Percentiles rank a stretch among this genome's conserved stretches.
Conservation (phyloP, 2,888 invertebrate species). For the Trachelus stipa region DNA sequence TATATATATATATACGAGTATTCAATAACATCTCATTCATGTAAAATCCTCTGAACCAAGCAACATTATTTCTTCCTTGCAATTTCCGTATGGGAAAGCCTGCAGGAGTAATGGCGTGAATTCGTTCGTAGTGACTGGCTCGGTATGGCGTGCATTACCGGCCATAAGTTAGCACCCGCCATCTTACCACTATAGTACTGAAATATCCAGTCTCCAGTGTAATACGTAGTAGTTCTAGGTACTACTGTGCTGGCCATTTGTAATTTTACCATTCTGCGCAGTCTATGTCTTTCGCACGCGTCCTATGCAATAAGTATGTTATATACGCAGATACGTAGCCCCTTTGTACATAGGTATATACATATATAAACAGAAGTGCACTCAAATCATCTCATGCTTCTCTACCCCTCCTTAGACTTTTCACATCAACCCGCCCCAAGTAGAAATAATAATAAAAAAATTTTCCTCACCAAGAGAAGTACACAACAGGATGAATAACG, state of each 20-base stretch:
- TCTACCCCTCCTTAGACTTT: no score
- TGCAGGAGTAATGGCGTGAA: background rate
- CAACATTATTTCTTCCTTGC: constrained; percentile 7
- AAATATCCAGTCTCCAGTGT: constrained; percentile 1
- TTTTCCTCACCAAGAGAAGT: background rate
- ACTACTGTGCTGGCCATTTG: background rate
- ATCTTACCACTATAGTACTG: constrained; percentile 1
- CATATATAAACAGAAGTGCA: no score
- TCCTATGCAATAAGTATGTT: background rate
- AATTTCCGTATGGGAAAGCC: constrained; percentile 5
- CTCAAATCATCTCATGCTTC: no score
- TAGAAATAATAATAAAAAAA: background rate
- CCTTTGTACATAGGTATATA: background rate
- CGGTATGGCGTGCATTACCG: constrained; percentile 8
- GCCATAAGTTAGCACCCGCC: constrained; percentile 8
- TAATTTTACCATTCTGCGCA: background rate
- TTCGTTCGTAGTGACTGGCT: constrained; percentile 7
- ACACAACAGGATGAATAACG: no score
- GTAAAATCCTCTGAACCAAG: background rate
- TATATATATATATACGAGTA: background rate
- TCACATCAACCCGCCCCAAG: background rate
- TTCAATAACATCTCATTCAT: background rate
- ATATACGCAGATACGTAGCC: background rate
- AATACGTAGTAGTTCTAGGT: background rate
- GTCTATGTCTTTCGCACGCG: background rate